Evolutionary conservation across 2,797 vertebrate genomes (phyloP), one percentile per base, ranked within the genome.

Genomic region (Eulemur coronatus): DNA sequence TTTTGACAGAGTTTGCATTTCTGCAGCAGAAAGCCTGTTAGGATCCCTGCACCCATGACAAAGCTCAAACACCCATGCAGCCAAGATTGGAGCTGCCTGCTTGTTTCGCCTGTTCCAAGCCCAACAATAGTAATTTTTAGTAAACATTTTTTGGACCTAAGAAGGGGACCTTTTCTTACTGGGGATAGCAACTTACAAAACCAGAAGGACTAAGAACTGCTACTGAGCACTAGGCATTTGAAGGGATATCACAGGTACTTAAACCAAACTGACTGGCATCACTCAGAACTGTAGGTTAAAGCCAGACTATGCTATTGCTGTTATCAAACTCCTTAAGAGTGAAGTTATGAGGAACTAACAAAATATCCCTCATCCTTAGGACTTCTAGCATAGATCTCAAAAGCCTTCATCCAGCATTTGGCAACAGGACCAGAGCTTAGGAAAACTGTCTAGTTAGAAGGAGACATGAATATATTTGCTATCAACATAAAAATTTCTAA

Each of bases 31-130:
- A 97, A 96, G 96, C 95, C 91, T 28, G 72, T 59, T 86, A 96
- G 94, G 78, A 38, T 50, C 55, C 91, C 85, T 33, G 52, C 92
- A 24, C 70, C 69, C 81, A n/a, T 0, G 4, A 94, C 57, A 73
- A 96, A 96, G 94, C 97, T 84, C 84, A 95, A 88, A 94, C 84
- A 24, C 79, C 55, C 98, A 97, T 95, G 96, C 93, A 69, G 91
- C 73, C 48, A 15, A 46, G 43, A 20, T 5, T 3, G 41, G 17
- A 46, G 43, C 59, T 65, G 48, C 50, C 55, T 3, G 30, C 82
- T 15, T 33, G 5, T 14, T 72, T 55, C 11, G 2, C 35, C 87
- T 35, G 78, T 65, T 82, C 67, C 78, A 33, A 46, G 52, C n/a
- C 89, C 86, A 57, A 59, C 0, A 26, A 13, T 13, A 11, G 22